Conservation (phyloP, 2,797 vertebrate genomes). For the Lepilemur septentrionalis region DNA sequence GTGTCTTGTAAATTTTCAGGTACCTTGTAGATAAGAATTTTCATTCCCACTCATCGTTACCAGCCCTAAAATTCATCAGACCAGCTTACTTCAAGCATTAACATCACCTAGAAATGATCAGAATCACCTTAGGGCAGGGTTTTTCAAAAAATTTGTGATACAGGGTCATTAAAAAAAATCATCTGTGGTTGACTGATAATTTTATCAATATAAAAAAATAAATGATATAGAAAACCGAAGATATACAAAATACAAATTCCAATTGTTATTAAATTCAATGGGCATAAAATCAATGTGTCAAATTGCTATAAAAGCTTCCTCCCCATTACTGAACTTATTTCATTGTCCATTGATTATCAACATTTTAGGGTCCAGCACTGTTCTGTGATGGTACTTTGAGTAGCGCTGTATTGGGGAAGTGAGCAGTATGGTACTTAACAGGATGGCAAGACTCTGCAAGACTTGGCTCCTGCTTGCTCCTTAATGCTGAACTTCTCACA, state of each 20-base stretch:
- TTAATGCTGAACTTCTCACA: not conserved
- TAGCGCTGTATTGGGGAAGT: not conserved
- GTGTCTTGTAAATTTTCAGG: not conserved
- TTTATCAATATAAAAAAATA: not conserved
- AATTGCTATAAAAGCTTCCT: not conserved
- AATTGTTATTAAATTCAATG: not conserved
- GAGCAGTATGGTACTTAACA: not conserved
- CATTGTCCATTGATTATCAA: not conserved
- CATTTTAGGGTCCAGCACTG: not conserved
- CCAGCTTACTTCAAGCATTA: not conserved
- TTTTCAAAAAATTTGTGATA: not conserved
- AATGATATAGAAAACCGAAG: not conserved
- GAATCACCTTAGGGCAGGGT: not conserved
- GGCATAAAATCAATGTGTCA: not conserved
- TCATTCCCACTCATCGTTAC: not conserved
- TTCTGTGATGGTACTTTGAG: not conserved
- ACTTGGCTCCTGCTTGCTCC: fast-evolving
- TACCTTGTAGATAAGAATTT: not conserved
- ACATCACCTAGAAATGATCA: not conserved
- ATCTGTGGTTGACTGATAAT: not conserved
- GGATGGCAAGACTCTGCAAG: not conserved
- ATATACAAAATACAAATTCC: not conserved
- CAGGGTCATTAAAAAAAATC: not conserved
- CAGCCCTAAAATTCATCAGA: not conserved
- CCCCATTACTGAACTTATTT: not conserved